phyloP scores from a whole-genome alignment of 2,888 invertebrate genomes.

The Eupsilia transversa region DNA sequence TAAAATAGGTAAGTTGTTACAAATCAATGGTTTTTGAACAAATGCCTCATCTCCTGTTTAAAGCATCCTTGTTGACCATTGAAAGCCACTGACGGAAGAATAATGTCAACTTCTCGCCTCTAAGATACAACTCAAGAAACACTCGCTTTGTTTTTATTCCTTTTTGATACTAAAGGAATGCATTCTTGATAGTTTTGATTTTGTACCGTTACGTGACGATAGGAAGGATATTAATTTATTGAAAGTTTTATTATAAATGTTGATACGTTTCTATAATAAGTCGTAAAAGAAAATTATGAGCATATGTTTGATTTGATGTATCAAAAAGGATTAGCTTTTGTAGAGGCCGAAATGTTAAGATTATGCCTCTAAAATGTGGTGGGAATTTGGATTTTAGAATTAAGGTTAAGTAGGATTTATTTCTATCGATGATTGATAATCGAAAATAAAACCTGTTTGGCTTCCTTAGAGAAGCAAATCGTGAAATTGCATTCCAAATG shows the following conservation, averaged over 20 bases:
- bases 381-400: conserved; percentile 37
- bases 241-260: conserved; percentile 61
- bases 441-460: background rate
- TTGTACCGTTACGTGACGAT: conserved; percentile 68
- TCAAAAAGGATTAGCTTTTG: conserved; percentile 56
- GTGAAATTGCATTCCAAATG: background rate
- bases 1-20: no score
- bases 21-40: no score
- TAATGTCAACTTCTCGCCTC: conserved; percentile 78
- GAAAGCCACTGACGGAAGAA: conserved; percentile 72
- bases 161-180: conserved; percentile 65
- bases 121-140: conserved; percentile 75
- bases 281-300: conserved; percentile 57
- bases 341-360: conserved; percentile 52
- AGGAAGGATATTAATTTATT: conserved; percentile 63
- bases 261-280: conserved; percentile 54
- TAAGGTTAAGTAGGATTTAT: conserved; percentile 30
- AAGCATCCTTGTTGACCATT: conserved; percentile 48
- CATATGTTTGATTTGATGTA: conserved; percentile 55
- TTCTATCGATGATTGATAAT: background rate
- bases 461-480: background rate
- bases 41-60: conserved; percentile 45
- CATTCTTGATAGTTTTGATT: conserved; percentile 66
- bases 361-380: conserved; percentile 14
- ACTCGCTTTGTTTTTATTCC: conserved; percentile 72